Evolutionary conservation across 53 echinoderm and acorn worm genomes (phyloP).

Genomic region (Mesocentrotus franciscanus): DNA sequence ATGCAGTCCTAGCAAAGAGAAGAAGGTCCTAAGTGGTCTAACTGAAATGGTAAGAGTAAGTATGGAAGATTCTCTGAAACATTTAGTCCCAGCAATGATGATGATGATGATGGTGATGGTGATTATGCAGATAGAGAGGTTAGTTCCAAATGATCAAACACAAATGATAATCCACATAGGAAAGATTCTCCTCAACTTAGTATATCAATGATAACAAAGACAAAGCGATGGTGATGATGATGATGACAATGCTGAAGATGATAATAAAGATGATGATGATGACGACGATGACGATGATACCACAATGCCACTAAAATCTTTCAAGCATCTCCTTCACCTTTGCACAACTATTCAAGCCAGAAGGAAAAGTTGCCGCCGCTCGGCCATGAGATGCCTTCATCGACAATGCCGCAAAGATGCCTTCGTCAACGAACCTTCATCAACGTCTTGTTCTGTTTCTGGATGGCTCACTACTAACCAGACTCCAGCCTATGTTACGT

Average conservation of each 20-base stretch:
- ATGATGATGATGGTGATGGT: too few relatives aligned
- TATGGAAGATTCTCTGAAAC: too few relatives aligned
- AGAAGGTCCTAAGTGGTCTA: too few relatives aligned
- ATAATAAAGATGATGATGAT: too few relatives aligned
- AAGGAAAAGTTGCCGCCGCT: background rate
- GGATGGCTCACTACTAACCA: background rate
- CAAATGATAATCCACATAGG: background rate
- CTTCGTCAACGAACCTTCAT: background rate
- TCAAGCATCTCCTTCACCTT: background rate
- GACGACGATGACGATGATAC: background rate
- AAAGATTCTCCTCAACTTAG: background rate
- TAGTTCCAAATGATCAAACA: background rate
- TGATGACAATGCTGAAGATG: too few relatives aligned
- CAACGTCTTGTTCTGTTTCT: background rate
- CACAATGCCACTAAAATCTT: background rate
- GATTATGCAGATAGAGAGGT: background rate
- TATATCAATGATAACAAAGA: background rate
- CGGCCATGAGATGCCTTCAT: background rate
- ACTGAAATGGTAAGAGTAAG: too few relatives aligned
- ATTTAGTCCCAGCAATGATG: too few relatives aligned
- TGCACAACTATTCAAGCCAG: background rate
- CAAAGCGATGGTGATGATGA: too few relatives aligned
- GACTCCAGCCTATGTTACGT: background rate
- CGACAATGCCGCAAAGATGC: background rate
- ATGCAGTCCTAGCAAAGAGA: background rate